Percentiles rank a stretch among this genome's conserved stretches.
These are phyloP conservation scores for Triops cancriformis DNA, from an alignment of 1,140 invertebrate genomes.

Conservation along the genomic window DNA sequence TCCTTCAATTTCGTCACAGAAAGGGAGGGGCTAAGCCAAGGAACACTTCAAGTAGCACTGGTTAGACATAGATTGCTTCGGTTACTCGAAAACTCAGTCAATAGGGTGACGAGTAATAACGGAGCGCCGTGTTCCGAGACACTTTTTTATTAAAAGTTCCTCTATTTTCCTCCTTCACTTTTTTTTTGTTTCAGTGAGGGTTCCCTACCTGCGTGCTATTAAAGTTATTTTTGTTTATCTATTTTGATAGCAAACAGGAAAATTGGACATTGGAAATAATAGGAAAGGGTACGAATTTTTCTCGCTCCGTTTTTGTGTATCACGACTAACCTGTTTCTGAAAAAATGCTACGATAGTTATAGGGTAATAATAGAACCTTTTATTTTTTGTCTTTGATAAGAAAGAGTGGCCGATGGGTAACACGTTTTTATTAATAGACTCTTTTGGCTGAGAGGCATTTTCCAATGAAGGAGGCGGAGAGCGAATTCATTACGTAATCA, in stretches of 20 bases:
- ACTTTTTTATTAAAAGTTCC: background rate
- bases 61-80: no score
- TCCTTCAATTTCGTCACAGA: background rate
- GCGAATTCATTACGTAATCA: background rate
- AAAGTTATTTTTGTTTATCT: no score
- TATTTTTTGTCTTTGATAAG: background rate
- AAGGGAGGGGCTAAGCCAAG: background rate
- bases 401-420: background rate
- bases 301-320: no score
- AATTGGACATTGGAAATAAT: no score
- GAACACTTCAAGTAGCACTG: background rate
- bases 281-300: no score
- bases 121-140: background rate
- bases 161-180: background rate
- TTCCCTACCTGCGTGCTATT: no score
- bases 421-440: background rate
- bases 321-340: no score
- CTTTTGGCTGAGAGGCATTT: background rate
- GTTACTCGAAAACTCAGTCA: background rate
- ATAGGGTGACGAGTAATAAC: background rate
- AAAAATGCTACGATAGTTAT: background rate
- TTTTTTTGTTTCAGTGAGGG: background rate
- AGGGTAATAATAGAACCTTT: background rate
- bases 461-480: background rate
- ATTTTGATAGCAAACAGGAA: no score